A percentile compares a stretch with the other conserved stretches of the same genome.
phyloP scores from a whole-genome alignment of 2,113 vertebrate genomes.

The Clarias batrachus region DNA sequence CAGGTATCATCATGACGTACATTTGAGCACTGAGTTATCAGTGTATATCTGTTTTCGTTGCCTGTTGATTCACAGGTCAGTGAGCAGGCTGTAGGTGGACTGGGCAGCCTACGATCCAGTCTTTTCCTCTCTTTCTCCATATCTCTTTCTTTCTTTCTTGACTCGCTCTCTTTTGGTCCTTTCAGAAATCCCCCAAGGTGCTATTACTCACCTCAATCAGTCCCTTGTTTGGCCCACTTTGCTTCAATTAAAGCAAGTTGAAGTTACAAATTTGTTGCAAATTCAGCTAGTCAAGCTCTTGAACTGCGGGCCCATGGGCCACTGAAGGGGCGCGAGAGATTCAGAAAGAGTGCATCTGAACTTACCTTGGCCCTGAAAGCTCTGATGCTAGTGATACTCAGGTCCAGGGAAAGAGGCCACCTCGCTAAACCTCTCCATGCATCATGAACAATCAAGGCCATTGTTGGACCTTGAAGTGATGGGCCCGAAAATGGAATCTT shows the following conservation, averaged over 20 bases:
- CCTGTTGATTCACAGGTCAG: slow-evolving; percentile 37
- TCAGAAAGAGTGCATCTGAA: slow-evolving; percentile 64
- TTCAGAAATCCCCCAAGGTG: slow-evolving; percentile 46
- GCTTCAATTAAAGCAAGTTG: slow-evolving; percentile 65
- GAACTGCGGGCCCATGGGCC: slow-evolving; percentile 67
- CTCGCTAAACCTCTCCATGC: slow-evolving; percentile 73
- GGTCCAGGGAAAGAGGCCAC: slow-evolving; percentile 68
- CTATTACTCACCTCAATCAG: slow-evolving; percentile 64
- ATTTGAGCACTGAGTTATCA: neutral
- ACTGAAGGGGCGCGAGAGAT: slow-evolving; percentile 65
- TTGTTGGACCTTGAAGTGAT: slow-evolving; percentile 81
- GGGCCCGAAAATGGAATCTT: slow-evolving; percentile 77
- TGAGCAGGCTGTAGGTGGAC: slow-evolving; percentile 33
- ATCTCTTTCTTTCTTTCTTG: slow-evolving; percentile 15
- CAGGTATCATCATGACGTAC: slow-evolving; percentile 15
- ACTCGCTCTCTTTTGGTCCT: neutral
- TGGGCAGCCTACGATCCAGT: slow-evolving; percentile 26
- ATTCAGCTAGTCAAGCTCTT: slow-evolving; percentile 77
- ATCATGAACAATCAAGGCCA: slow-evolving; percentile 84
- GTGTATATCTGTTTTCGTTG: slow-evolving; percentile 11
- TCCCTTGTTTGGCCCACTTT: slow-evolving; percentile 65
- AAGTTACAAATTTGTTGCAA: slow-evolving; percentile 83
- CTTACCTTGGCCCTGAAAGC: slow-evolving; percentile 63
- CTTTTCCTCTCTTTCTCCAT: slow-evolving; percentile 24
- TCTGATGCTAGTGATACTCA: slow-evolving; percentile 81